Base-by-base conservation (phyloP, 2,888 invertebrate species). In the Mythimna lalbum region DNA sequence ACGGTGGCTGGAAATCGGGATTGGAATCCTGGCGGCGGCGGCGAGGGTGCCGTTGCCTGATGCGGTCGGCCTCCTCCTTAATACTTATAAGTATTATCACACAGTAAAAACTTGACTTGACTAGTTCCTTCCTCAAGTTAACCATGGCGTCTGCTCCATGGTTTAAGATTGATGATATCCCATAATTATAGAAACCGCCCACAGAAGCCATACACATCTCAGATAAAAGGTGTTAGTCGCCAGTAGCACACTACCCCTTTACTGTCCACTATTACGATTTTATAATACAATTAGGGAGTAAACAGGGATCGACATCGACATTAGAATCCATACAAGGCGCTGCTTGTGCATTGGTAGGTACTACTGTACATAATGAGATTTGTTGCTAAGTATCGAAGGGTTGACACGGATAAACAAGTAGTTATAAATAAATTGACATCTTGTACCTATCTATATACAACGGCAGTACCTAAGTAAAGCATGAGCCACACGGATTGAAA, bases 241-340 rank as follows among this genome's bases (percentile, higher is more conserved):
- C 70, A 50, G 59, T 77, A 73, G 64, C 80, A 79, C 80, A 75
- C 86, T 84, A 89, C 93, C 93, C 92, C 90, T 93, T 92, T 88
- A 84, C 78, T 81, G 87, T 86, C 90, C 87, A 90, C 92, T 93
- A 92, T 92, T 88, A 91, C 93, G 93, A 94, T 94, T 94, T 93
- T 91, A 83, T 94, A 94, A 94, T 93, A 90, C 91, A 90, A 92
- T 92, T 85, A 90, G 86, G 81, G 85, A 86, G 77, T 74, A 68
- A 83, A 82, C 84, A 84, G 81, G 81, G 80, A 82, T 88, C 86
- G 86, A 55, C 78, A 39, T 62, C 80, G 80, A 84, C 89, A 90
- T 91, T 85, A 86, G 95, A 95, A 95, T 88, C 95, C 95, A 85
- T 94, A 94, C 84, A 94, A 95, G 89, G 77, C 86, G 82, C 91